phyloP scores from a whole-genome alignment of 2,888 invertebrate genomes.

The Lasiommata megera region DNA sequence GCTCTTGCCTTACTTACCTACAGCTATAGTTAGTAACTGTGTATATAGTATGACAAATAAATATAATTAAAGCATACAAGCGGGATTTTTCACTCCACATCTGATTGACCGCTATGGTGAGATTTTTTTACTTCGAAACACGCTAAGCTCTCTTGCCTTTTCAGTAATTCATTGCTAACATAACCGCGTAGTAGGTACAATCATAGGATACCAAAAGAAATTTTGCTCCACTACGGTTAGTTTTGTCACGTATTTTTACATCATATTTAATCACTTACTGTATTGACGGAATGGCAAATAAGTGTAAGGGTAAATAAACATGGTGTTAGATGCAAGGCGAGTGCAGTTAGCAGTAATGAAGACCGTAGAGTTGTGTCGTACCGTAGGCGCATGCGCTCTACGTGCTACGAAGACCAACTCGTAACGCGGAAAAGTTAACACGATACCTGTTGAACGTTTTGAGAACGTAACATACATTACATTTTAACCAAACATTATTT shows the following conservation, averaged over 20 bases:
- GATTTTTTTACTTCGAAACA: constrained; percentile 19
- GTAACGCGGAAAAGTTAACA: constrained; percentile 36
- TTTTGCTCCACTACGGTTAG: not conserved
- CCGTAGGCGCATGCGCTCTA: constrained; percentile 75
- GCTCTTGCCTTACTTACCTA: not conserved
- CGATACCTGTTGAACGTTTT: constrained; percentile 43
- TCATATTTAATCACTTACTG: not conserved
- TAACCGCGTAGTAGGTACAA: not conserved
- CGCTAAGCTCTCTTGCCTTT: too few species aligned
- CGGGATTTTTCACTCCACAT: constrained; percentile 78
- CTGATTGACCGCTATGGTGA: constrained; percentile 85
- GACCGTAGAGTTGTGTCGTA: constrained; percentile 34
- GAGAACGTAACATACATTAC: too few species aligned
- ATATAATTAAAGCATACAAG: not conserved
- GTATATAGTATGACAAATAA: not conserved
- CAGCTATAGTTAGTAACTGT: not conserved
- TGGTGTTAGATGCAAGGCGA: constrained; percentile 18
- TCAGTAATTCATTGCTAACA: too few species aligned
- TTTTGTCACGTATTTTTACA: not conserved
- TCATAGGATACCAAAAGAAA: not conserved
- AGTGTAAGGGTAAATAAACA: constrained; percentile 22
- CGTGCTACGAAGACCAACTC: constrained; percentile 53
- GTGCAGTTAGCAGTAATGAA: constrained; percentile 27
- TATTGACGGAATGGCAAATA: not conserved
- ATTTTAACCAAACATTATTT: too few species aligned